These are phyloP conservation scores for Carettochelys insculpta DNA, from an alignment of 2,113 vertebrate species.

Conservation along the genomic window DNA sequence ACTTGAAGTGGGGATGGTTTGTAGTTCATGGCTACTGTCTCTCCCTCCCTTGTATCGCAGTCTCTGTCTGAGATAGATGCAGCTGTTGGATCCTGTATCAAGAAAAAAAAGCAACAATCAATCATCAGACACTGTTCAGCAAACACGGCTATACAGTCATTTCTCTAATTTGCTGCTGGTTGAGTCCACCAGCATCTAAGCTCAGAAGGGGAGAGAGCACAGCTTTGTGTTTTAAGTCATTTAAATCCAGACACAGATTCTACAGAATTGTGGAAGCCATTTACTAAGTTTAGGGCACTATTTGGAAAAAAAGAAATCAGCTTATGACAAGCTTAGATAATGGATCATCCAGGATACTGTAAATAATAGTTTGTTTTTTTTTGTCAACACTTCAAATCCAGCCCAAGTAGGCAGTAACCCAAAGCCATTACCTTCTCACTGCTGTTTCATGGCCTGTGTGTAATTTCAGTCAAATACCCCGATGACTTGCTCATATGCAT, in stretches of 20 bases:
- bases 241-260: neutral
- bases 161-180: neutral
- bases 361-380: neutral
- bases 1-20: slow-evolving; percentile 96
- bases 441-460: neutral
- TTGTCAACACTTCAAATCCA: neutral
- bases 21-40: slow-evolving; percentile 95
- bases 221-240: fast-evolving
- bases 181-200: fast-evolving
- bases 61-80: slow-evolving; percentile 87
- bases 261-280: neutral
- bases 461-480: neutral
- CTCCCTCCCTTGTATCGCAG: slow-evolving; percentile 87
- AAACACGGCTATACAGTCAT: neutral
- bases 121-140: slow-evolving; percentile 13
- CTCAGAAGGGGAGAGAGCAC: neutral
- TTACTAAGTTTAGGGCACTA: neutral
- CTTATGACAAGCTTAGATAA: neutral
- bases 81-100: slow-evolving; percentile 87
- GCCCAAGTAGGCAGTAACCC: neutral
- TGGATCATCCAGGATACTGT: neutral
- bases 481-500: neutral
- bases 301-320: neutral
- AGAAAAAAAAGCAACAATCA: slow-evolving; percentile 40
- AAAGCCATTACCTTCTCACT: neutral